A percentile compares a stretch with the other conserved stretches of the same genome.
Evolutionary conservation across 92 coral and sea anemone species (phyloP).

Genomic region (Umimayanthus chanpuru): DNA sequence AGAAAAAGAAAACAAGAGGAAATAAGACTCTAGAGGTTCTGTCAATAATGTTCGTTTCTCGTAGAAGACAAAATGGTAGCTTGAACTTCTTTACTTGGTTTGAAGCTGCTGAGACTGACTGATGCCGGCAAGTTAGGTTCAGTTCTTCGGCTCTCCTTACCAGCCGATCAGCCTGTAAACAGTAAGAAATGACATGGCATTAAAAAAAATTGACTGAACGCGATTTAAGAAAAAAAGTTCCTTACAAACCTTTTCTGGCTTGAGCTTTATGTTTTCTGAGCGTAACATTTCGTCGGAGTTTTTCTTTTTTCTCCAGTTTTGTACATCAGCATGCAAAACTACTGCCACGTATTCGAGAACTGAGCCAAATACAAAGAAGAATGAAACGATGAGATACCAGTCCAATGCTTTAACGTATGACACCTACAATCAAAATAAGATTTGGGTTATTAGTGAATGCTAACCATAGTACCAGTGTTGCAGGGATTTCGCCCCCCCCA

Average conservation of each 20-base stretch:
- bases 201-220: neutral
- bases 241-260: neutral
- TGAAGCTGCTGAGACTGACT: neutral
- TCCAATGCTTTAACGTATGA: conserved; percentile 59
- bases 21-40: conserved; percentile 67
- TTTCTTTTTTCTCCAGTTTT: neutral
- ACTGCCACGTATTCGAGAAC: conserved; percentile 53
- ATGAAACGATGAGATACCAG: conserved; percentile 51
- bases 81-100: neutral
- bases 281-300: too few species aligned
- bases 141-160: neutral
- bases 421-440: conserved; percentile 11
- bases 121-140: neutral
- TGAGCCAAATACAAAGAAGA: conserved; percentile 53
- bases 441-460: neutral
- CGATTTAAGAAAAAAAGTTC: neutral
- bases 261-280: neutral
- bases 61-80: neutral
- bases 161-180: neutral
- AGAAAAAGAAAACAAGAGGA: conserved; percentile 62
- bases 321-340: conserved; percentile 9
- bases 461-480: neutral
- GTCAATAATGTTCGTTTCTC: conserved; percentile 66
- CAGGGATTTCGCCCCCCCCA: too few species aligned
- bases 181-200: neutral